phyloP scores from a whole-genome alignment of 64 coral and sea anemone species.

The Pachyseris speciosa region DNA sequence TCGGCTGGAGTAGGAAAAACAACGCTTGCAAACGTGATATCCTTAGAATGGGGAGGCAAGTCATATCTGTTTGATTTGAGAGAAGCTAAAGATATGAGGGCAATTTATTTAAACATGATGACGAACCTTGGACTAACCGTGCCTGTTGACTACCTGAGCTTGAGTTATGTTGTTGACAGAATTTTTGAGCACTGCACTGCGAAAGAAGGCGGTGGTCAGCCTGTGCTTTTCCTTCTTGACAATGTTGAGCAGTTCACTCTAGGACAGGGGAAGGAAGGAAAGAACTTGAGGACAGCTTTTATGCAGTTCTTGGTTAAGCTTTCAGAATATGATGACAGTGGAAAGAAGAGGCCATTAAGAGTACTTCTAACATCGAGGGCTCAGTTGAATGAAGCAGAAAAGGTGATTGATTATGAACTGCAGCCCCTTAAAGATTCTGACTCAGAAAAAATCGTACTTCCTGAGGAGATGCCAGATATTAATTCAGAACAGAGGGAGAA shows the following conservation, averaged over 20 bases:
- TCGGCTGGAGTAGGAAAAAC: slow-evolving; percentile 9
- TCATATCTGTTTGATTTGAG: slow-evolving; percentile 3
- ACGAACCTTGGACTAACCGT: neutral
- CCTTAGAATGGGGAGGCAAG: neutral
- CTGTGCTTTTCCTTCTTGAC: slow-evolving; percentile 20
- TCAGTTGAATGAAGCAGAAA: neutral
- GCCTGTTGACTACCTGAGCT: neutral
- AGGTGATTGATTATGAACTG: neutral
- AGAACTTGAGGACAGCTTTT: neutral
- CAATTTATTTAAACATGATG: neutral
- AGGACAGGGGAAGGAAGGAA: neutral
- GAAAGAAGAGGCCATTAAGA: neutral
- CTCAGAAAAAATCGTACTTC: slow-evolving; percentile 3
- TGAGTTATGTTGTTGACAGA: neutral
- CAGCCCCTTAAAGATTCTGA: neutral
- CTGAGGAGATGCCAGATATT: neutral
- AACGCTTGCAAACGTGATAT: neutral
- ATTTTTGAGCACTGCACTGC: neutral
- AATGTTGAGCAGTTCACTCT: neutral
- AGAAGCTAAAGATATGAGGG: slow-evolving; percentile 1
- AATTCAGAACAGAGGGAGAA: neutral
- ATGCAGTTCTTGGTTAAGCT: neutral
- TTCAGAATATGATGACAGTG: neutral
- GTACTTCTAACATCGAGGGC: slow-evolving; percentile 15
- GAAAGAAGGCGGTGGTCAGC: neutral